Conservation (phyloP, 2,797 vertebrate genomes). For the Enoplosus armatus region DNA sequence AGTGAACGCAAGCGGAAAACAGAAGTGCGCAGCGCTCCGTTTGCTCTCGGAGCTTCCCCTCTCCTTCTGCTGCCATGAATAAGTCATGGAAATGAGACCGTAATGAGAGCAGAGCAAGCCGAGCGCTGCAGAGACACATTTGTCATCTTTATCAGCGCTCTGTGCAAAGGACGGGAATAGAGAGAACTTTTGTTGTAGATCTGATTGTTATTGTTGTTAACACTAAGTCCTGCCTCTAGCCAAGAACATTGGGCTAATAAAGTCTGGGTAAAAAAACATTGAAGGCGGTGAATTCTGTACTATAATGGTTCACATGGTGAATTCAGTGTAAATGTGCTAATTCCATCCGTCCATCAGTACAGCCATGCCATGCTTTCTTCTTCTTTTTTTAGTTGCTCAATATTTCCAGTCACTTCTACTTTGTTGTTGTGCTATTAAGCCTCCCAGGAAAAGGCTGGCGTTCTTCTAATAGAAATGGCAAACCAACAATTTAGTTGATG, state of each 20-base stretch:
- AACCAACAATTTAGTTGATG: too few relatives aligned
- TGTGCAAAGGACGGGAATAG: not conserved
- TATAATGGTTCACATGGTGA: not conserved
- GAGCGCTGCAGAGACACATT: constrained; percentile 41
- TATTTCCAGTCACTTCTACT: not conserved
- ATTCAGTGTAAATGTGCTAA: not conserved
- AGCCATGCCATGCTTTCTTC: too few relatives aligned
- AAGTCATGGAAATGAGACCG: constrained; percentile 55
- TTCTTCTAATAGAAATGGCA: too few relatives aligned
- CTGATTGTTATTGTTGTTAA: constrained; percentile 35
- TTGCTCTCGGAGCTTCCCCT: constrained; percentile 29
- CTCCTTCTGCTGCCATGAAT: constrained; percentile 63
- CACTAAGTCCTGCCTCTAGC: not conserved
- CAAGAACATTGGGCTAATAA: too few relatives aligned
- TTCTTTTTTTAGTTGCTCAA: too few relatives aligned
- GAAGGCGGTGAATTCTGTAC: too few relatives aligned
- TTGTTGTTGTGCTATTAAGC: too few relatives aligned
- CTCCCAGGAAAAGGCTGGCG: too few relatives aligned
- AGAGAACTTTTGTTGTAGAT: constrained; percentile 13
- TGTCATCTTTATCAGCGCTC: constrained; percentile 42
- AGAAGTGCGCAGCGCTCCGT: not conserved
- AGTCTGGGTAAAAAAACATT: not conserved
- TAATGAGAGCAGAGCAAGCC: constrained; percentile 43
- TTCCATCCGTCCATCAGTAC: too few relatives aligned
- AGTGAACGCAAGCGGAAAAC: constrained; percentile 8